Percentiles rank a stretch among this genome's conserved stretches.
Conservation (phyloP, 1,140 invertebrate genomes). For the Bombus cullumanus region DNA sequence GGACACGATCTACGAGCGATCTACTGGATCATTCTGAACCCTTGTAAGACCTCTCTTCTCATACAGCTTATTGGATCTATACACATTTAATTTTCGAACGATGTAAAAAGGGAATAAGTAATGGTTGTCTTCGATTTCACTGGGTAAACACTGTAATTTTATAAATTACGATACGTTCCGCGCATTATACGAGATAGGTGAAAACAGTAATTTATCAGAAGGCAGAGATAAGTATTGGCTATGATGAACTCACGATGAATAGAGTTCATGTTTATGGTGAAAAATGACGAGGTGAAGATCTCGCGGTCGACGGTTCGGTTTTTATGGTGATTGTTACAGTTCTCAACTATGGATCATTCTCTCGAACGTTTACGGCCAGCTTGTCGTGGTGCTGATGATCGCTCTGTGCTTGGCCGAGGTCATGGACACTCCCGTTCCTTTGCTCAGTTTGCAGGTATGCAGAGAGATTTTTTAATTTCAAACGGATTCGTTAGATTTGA, state of each 20-base stretch:
- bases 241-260: neutral
- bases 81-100: neutral
- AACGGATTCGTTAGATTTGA: neutral
- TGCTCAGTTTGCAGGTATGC: slow-evolving; percentile 85
- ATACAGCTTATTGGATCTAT: neutral
- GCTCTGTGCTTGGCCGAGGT: slow-evolving; percentile 85
- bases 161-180: neutral
- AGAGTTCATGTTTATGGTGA: neutral
- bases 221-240: neutral
- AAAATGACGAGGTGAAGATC: neutral
- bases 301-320: neutral
- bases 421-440: slow-evolving; percentile 84
- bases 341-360: slow-evolving; percentile 84
- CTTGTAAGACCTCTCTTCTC: slow-evolving; percentile 70
- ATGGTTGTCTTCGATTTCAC: neutral
- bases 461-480: neutral
- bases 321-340: slow-evolving; percentile 76
- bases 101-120: neutral
- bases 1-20: slow-evolving; percentile 71
- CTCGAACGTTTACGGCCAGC: slow-evolving; percentile 86
- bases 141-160: neutral
- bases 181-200: neutral
- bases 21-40: slow-evolving; percentile 76
- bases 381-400: slow-evolving; percentile 85
- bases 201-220: neutral